phyloP scores from a whole-genome alignment of 2,888 invertebrate genomes.

The Brachypalpus laphriformis region DNA sequence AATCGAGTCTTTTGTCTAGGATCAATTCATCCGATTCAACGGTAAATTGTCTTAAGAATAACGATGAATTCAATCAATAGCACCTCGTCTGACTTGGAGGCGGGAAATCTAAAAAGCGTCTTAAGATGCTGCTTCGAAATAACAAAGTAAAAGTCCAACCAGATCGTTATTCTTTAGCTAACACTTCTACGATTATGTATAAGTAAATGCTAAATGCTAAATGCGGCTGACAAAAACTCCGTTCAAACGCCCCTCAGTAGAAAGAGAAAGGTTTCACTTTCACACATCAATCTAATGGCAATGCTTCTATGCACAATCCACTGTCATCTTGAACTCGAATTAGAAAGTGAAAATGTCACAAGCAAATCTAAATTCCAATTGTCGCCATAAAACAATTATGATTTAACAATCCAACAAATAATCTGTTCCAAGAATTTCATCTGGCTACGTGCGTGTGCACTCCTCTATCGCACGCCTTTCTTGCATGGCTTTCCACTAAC shows the following conservation, averaged over 20 bases:
- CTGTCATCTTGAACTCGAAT: conserved; percentile 4
- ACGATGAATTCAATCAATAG: no score
- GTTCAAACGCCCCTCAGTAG: not conserved
- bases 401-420: conserved; percentile 7
- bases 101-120: no score
- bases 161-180: no score
- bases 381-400: conserved; percentile 29
- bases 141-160: no score
- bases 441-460: conserved; percentile 9
- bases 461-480: not conserved
- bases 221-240: no score
- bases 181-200: no score
- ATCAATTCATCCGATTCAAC: no score
- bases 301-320: not conserved
- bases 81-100: no score
- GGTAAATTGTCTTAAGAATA: no score
- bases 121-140: no score
- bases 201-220: no score
- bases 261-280: conserved; percentile 67
- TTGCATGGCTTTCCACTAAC: not conserved
- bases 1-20: no score
- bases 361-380: conserved; percentile 3
- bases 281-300: conserved; percentile 14
- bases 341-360: conserved; percentile 50
- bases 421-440: conserved; percentile 52